Percentiles rank a stretch among this genome's conserved stretches.
Conservation (phyloP, 2,797 vertebrate species). For the Hybognathus amarus region DNA sequence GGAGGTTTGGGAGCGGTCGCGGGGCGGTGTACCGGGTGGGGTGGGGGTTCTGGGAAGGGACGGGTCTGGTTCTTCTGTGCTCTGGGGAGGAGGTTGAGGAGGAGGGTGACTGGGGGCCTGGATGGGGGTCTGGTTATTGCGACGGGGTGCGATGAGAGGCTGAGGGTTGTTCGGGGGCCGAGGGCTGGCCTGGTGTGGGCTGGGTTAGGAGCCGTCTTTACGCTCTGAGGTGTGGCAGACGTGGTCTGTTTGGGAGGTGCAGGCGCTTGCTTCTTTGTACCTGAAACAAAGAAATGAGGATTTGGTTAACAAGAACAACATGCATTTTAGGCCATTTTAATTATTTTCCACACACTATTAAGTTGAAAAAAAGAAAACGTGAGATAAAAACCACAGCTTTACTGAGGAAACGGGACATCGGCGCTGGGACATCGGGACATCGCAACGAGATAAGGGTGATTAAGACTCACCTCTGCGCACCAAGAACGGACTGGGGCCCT, state of each 20-base stretch:
- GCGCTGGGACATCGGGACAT: too few species aligned
- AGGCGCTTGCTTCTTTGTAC: slow-evolving; percentile 92
- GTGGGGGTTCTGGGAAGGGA: slow-evolving; percentile 87
- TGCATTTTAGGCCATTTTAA: neutral
- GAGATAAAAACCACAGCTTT: neutral
- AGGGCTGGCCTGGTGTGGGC: slow-evolving; percentile 72
- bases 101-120: slow-evolving; percentile 93
- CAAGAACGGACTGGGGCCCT: slow-evolving; percentile 89
- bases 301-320: neutral
- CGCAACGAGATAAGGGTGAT: neutral
- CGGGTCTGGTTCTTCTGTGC: slow-evolving; percentile 71
- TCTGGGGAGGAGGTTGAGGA: slow-evolving; percentile 78
- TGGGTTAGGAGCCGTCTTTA: slow-evolving; percentile 65
- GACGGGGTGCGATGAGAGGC: slow-evolving; percentile 77
- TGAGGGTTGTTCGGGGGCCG: slow-evolving; percentile 60
- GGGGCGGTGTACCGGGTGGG: slow-evolving; percentile 84
- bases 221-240: slow-evolving; percentile 69
- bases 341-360: neutral
- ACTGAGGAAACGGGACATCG: neutral
- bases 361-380: neutral
- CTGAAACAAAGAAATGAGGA: slow-evolving; percentile 70
- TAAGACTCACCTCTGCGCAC: slow-evolving; percentile 84
- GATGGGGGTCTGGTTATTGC: slow-evolving; percentile 81
- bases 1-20: slow-evolving; percentile 59
- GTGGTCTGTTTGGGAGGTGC: slow-evolving; percentile 84